Evolutionary conservation across 2,888 invertebrate species (phyloP).

Genomic region (Cataglyphis albicans): DNA sequence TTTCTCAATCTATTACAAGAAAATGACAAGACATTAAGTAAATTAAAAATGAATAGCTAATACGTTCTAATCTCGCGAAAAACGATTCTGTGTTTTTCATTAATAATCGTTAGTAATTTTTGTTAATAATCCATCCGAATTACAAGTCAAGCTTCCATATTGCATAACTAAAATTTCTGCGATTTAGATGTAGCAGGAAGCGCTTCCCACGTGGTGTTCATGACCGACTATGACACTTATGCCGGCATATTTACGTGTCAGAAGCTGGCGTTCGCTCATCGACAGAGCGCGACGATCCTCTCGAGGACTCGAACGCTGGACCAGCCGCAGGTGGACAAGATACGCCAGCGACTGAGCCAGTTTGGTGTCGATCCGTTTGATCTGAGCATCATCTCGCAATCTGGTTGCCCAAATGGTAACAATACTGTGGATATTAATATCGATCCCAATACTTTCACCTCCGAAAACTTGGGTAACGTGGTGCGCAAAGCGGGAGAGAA

Average conservation of each 20-base stretch:
- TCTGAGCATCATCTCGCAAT: slow-evolving; percentile 91
- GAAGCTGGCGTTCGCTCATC: slow-evolving; percentile 91
- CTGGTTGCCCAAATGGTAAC: slow-evolving; percentile 89
- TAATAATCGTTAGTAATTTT: slow-evolving; percentile 6
- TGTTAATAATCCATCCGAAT: slow-evolving; percentile 5
- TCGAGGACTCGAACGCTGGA: slow-evolving; percentile 91
- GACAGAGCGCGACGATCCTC: slow-evolving; percentile 93
- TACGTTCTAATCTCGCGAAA: not conserved
- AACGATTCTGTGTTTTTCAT: not conserved
- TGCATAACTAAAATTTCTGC: slow-evolving; percentile 33
- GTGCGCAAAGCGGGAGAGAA: slow-evolving; percentile 91
- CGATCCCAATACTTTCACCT: slow-evolving; percentile 91
- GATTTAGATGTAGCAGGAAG: slow-evolving; percentile 90
- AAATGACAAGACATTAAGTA: slow-evolving; percentile 24
- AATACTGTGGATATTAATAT: slow-evolving; percentile 90
- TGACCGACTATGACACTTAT: slow-evolving; percentile 91
- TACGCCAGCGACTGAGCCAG: slow-evolving; percentile 89
- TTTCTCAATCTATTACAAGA: slow-evolving; percentile 12
- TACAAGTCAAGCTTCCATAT: not conserved
- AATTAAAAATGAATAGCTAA: not conserved
- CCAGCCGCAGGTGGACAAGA: slow-evolving; percentile 90
- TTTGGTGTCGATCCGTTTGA: slow-evolving; percentile 92
- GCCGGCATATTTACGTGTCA: slow-evolving; percentile 94
- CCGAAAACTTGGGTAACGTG: slow-evolving; percentile 90
- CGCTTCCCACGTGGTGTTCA: slow-evolving; percentile 91